Conservation (phyloP, 92 coral and sea anemone species). For the Bergia sp. region DNA sequence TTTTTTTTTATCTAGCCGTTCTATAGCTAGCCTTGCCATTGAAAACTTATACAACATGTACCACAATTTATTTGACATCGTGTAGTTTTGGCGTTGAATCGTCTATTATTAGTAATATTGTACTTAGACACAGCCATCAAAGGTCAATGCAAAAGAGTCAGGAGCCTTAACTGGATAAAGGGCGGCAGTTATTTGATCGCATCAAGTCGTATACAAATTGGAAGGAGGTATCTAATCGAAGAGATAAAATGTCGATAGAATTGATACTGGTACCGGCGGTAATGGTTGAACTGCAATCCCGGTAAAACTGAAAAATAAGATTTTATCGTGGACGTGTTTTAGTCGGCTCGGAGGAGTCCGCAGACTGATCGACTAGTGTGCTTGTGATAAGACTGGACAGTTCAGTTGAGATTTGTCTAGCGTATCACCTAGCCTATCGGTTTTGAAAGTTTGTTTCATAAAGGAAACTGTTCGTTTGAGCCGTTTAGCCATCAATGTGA, state of each 20-base stretch:
- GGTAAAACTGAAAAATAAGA: conserved; percentile 7
- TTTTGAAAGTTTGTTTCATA: background rate
- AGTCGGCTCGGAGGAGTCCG: background rate
- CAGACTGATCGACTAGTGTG: conserved; percentile 2
- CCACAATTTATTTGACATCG: background rate
- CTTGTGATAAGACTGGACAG: background rate
- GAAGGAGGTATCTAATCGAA: background rate
- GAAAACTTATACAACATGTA: too few relatives aligned
- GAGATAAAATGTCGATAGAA: conserved; percentile 14
- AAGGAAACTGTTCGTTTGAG: background rate
- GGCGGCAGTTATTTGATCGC: background rate
- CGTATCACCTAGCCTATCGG: background rate
- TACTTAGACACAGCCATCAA: background rate
- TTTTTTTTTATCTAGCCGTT: too few relatives aligned
- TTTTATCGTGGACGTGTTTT: background rate
- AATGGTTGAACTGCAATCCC: background rate
- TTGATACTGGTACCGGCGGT: background rate
- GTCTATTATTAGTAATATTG: background rate
- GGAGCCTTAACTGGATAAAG: background rate
- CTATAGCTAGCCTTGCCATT: background rate
- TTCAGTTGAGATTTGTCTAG: background rate
- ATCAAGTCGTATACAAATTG: background rate
- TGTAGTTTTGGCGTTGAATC: background rate
- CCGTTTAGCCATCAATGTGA: background rate
- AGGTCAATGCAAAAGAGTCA: background rate